Evolutionary conservation across 2,888 invertebrate genomes (phyloP), one percentile per base, ranked within the genome.

Genomic region (Rutpela maculata): DNA sequence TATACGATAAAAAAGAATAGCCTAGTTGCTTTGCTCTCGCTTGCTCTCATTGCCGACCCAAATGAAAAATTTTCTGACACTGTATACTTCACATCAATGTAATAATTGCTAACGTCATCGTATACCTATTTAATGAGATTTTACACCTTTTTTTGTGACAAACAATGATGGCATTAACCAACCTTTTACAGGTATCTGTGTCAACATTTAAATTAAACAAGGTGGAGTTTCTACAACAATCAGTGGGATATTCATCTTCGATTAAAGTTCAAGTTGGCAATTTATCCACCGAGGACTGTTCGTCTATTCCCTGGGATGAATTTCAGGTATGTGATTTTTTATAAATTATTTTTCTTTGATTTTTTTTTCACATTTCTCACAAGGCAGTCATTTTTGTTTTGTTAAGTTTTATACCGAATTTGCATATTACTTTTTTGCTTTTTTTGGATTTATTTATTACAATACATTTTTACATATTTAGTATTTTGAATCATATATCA

Each of bases 231-330:
- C 91, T 95, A 75, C 93, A 95, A 80, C 94, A 96, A 88, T 94
- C 94, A 11, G 90, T 91, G 75, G 95, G 94, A 1, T 92, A 93
- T 80, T 91, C 92, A 50, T 94, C 95, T 0, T 91, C 92, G 0
- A 91, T 95, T 59, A 93, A 94, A 87, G 86, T 95, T 62, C 94
- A 95, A 89, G 92, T 95, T 55, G 92, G 93, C 10, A 92, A 95
- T 81, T 90, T 98, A 7, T 92, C 92, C 35, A 94, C 94, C 70
- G 95, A 96, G 85, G 98, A 98, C 89, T 97, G 96, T 86, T 93
- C 94, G 57, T 94, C 96, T 59, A 96, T 98, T 87, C 96, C 96
- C 0, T 97, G 97, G 95, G 98, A 98, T 87, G 98, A 98, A 90
- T 95, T 98, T 91, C 98, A 98, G 95, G 96, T 96, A 90, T 90